Evolutionary conservation across 2,888 invertebrate genomes (phyloP).

Genomic region (Ophraella communa): DNA sequence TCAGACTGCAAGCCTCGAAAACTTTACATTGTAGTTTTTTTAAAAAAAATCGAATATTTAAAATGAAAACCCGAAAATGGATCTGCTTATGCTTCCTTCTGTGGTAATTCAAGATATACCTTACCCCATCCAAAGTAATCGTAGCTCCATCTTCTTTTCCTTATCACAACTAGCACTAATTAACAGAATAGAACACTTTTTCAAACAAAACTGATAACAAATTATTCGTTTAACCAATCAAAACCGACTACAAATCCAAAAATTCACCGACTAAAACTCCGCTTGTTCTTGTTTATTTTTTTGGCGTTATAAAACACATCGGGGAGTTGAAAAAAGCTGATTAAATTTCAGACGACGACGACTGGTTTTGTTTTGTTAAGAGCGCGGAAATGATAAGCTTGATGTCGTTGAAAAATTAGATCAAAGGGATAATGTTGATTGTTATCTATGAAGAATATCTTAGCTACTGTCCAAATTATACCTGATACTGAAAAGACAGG

Average conservation of each 20-base stretch:
- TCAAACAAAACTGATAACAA: background rate
- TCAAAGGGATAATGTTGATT: background rate
- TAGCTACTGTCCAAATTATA: conserved; percentile 36
- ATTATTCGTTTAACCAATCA: too few relatives aligned
- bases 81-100: too few relatives aligned
- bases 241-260: too few relatives aligned
- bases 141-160: conserved; percentile 26
- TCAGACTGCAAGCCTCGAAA: too few relatives aligned
- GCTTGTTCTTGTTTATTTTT: too few relatives aligned
- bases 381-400: background rate
- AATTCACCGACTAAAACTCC: too few relatives aligned
- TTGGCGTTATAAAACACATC: too few relatives aligned
- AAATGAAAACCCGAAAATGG: too few relatives aligned
- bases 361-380: background rate
- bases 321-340: too few relatives aligned
- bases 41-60: too few relatives aligned
- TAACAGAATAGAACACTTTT: background rate
- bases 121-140: conserved; percentile 40
- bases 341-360: too few relatives aligned
- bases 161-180: background rate
- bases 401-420: background rate
- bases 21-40: too few relatives aligned
- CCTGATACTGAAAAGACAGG: conserved; percentile 36
- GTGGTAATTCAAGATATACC: conserved; percentile 14
- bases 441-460: conserved; percentile 8